Conservation (phyloP, 2,888 invertebrate genomes). For the Thalpophila matura region DNA sequence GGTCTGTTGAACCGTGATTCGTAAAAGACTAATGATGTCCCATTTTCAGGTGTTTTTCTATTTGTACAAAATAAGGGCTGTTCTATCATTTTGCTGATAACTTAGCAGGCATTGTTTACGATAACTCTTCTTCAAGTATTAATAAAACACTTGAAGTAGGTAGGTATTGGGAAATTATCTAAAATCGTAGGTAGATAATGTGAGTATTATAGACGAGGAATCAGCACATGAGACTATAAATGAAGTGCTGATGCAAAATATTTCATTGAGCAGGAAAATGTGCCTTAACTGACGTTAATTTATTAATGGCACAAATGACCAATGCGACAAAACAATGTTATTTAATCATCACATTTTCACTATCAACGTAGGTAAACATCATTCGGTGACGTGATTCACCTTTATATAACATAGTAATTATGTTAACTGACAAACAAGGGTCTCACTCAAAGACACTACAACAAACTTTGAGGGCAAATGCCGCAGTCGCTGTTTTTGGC, state of each 20-base stretch:
- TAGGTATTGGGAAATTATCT: neutral
- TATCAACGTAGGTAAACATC: constrained; percentile 13
- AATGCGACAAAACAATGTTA: constrained; percentile 44
- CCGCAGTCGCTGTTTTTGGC: neutral
- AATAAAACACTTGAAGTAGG: neutral
- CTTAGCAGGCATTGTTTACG: neutral
- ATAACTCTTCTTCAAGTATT: neutral
- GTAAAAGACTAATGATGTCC: constrained; percentile 78
- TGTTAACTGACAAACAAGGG: neutral
- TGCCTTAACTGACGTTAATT: constrained; percentile 41
- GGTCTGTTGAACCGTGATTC: constrained; percentile 75
- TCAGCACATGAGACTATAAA: neutral
- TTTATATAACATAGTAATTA: neutral
- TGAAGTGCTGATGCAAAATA: neutral
- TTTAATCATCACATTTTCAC: constrained; percentile 40
- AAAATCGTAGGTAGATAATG: no score
- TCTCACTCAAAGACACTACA: neutral
- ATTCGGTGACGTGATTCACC: neutral
- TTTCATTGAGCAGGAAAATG: constrained; percentile 12
- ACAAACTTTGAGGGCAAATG: neutral
- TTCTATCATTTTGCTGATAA: constrained; percentile 17
- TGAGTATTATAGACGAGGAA: no score
- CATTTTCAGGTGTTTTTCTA: constrained; percentile 57
- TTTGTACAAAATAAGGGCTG: constrained; percentile 37
- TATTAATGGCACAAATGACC: constrained; percentile 41